Evolutionary conservation across 2,113 vertebrate species (phyloP).

Genomic region (Pogona vitticeps): DNA sequence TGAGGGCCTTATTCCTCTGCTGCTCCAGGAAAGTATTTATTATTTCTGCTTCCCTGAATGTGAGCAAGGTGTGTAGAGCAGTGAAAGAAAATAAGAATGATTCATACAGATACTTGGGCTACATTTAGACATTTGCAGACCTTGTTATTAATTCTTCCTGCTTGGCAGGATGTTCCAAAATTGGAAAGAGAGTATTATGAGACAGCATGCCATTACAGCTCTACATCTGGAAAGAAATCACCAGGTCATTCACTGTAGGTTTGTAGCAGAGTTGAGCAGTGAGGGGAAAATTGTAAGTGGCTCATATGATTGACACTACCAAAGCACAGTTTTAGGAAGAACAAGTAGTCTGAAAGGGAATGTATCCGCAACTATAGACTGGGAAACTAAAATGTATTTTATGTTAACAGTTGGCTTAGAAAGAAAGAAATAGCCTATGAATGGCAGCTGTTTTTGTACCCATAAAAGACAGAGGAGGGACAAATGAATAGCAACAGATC

Average conservation of each 20-base stretch:
- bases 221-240: conserved; percentile 45
- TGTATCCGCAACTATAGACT: conserved; percentile 23
- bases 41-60: conserved; percentile 45
- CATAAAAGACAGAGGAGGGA: conserved; percentile 56
- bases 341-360: not conserved
- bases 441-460: conserved; percentile 25
- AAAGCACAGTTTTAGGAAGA: not conserved
- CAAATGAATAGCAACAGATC: conserved; percentile 49
- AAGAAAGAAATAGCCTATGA: conserved; percentile 54
- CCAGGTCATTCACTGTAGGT: conserved; percentile 30
- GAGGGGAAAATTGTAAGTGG: not conserved
- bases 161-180: conserved; percentile 65
- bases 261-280: conserved; percentile 16
- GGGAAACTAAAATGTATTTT: conserved; percentile 36
- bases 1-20: conserved; percentile 25
- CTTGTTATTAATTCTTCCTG: conserved; percentile 63
- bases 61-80: conserved; percentile 43
- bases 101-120: conserved; percentile 46
- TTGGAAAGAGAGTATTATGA: conserved; percentile 49
- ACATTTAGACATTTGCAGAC: conserved; percentile 57
- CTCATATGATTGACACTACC: not conserved
- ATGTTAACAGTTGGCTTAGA: conserved; percentile 38
- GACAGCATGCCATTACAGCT: conserved; percentile 43
- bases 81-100: conserved; percentile 52
- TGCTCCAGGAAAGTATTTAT: conserved; percentile 11